phyloP scores from a whole-genome alignment of 2,888 invertebrate species.

The Heteromyza rotundicornis region DNA sequence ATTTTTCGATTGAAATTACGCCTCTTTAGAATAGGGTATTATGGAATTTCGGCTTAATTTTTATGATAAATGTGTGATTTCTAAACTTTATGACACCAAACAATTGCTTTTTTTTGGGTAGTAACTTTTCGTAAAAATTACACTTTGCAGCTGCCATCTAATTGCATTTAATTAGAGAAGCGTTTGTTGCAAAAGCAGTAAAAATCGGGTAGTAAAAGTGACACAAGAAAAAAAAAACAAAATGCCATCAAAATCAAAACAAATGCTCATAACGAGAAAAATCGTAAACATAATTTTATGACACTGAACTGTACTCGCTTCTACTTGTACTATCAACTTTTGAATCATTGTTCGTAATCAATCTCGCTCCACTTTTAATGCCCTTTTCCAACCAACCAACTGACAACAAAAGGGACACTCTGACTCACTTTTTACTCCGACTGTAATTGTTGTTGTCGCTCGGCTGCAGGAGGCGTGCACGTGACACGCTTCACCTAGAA shows the following conservation, averaged over 20 bases:
- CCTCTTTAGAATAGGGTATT: too few species aligned
- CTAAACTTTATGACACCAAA: constrained; percentile 12
- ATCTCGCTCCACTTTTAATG: constrained; percentile 2
- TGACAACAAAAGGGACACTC: neutral
- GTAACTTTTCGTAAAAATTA: neutral
- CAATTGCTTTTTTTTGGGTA: constrained; percentile 8
- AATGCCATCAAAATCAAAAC: too few species aligned
- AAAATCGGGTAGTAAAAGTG: neutral
- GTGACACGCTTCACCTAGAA: constrained; percentile 44
- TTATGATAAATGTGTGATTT: neutral
- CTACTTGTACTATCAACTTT: neutral
- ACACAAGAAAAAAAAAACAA: neutral
- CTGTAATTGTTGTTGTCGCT: too few species aligned
- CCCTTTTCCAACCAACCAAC: neutral
- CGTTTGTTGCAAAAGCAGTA: neutral
- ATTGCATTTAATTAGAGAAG: neutral
- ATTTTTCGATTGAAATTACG: constrained; percentile 37
- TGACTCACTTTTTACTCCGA: too few species aligned
- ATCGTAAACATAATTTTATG: neutral
- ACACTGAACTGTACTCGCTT: neutral
- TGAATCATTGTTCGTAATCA: neutral
- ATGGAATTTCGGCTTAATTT: neutral
- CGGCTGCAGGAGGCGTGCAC: constrained; percentile 39
- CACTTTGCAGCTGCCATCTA: neutral
- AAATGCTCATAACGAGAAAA: neutral